Base-by-base conservation (phyloP, 2,888 invertebrate genomes). In the Melinopterus prodromus region DNA sequence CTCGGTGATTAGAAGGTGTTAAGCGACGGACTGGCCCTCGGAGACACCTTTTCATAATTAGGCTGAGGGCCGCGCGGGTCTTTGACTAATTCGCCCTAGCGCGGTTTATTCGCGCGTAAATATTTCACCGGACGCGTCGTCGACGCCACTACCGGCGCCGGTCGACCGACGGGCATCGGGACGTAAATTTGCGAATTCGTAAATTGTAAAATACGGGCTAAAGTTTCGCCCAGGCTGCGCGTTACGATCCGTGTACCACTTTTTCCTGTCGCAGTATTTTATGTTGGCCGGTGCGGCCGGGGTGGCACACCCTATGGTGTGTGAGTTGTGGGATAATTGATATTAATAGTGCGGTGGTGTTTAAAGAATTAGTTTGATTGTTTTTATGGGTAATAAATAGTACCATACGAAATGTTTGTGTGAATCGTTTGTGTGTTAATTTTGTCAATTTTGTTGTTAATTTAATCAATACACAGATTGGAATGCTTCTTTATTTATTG, bases 1-100 rank as follows among this genome's bases (percentile, higher is more conserved):
- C 26, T 38, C 74, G 69, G 77, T 80, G 79, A 79, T 79, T 80
- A 80, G 77, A 80, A 80, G 79, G 79, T 77, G 77, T 80, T 80
- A 77, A 80, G 77, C 77, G 71, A 71, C 53, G 71, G 35, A 35
- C 77, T 72, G 69, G 69, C 70, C 79, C 79, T 36, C 71, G 36
- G 79, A 80, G 79, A 80, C 79, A 77, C 79, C 79, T 80, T 80
- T 80, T 80, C 79, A 80, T 80, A 80, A 80, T 80, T 80, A 80
- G 79, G 79, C 75, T 70, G 76, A 76, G 53, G 12, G 26, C 74
- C 26, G 6, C 74, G n/a, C 74, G 15, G 36, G 35, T 74, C 53
- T 53, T 53, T 53, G 53, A 53, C 53, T 53, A 53, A 53, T 53
- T 53, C 53, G 53, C 5, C 53, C 53, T 53, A 9, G 1, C 53